Evolutionary conservation across 2,888 invertebrate genomes (phyloP).

Genomic region (Agrilus biguttatus): DNA sequence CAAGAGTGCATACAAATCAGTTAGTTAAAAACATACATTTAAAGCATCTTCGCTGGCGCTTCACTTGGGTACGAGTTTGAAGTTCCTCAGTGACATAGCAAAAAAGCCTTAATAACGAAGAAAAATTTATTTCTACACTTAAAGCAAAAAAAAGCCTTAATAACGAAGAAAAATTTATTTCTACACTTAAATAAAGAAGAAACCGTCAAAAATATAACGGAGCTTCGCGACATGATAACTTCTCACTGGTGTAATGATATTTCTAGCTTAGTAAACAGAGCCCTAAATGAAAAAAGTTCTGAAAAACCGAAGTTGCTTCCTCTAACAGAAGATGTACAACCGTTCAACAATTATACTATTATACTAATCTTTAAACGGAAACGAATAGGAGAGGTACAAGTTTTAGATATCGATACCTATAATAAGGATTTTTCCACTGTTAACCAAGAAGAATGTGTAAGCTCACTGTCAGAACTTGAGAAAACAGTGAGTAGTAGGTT

Average conservation of each 20-base stretch:
- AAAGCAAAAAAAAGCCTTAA: slow-evolving; percentile 4
- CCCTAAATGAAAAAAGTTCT: slow-evolving; percentile 4
- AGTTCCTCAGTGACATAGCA: slow-evolving; percentile 6
- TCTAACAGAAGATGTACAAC: slow-evolving; percentile 5
- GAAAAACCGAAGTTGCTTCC: slow-evolving; percentile 7
- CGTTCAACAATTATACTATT: slow-evolving; percentile 5
- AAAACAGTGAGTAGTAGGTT: slow-evolving; percentile 3
- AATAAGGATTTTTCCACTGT: not conserved
- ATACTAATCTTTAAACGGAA: too few species aligned
- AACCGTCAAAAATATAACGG: slow-evolving; percentile 1
- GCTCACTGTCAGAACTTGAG: slow-evolving; percentile 3
- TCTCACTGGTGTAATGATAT: slow-evolving; percentile 8
- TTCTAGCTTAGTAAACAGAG: slow-evolving; percentile 7
- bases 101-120: slow-evolving; percentile 4
- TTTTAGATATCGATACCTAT: slow-evolving; percentile 3
- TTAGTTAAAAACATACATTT: slow-evolving; percentile 3
- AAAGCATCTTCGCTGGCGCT: slow-evolving; percentile 4
- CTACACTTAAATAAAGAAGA: not conserved
- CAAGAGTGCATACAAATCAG: too few species aligned
- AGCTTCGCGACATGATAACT: slow-evolving; percentile 1
- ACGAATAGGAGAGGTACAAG: too few species aligned
- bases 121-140: slow-evolving; percentile 1
- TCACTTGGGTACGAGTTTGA: slow-evolving; percentile 6
- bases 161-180: slow-evolving; percentile 4
- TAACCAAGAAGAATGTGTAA: slow-evolving; percentile 6